phyloP scores from a whole-genome alignment of 2,113 vertebrate genomes.

The Mystacornis crossleyi region DNA sequence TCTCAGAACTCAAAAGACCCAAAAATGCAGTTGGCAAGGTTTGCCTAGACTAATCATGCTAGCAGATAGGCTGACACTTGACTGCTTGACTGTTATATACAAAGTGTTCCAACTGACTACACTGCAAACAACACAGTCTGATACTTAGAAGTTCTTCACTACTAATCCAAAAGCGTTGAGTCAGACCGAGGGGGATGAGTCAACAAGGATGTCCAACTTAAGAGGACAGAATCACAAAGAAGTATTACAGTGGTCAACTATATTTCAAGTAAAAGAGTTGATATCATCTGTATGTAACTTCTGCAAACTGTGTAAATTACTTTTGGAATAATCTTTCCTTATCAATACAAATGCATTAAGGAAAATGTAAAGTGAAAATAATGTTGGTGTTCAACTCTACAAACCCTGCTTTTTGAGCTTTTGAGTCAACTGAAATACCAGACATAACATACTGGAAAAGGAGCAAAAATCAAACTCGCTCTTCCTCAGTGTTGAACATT shows the following conservation, averaged over 20 bases:
- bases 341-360: not conserved
- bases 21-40: not conserved
- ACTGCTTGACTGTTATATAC: not conserved
- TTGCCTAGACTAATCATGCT: not conserved
- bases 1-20: not conserved
- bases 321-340: not conserved
- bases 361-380: not conserved
- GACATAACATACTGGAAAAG: not conserved
- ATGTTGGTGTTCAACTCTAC: not conserved
- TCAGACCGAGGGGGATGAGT: not conserved
- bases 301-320: not conserved
- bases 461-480: not conserved
- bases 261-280: not conserved
- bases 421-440: not conserved
- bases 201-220: not conserved
- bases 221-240: not conserved
- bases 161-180: not conserved
- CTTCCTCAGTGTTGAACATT: not conserved
- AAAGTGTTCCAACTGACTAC: not conserved
- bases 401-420: not conserved
- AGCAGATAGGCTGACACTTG: not conserved
- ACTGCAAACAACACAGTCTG: not conserved
- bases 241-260: not conserved
- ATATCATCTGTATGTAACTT: not conserved
- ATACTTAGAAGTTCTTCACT: not conserved